A percentile compares a stretch with the other conserved stretches of the same genome.
Conservation (phyloP, 2,113 vertebrate genomes). For the Sphyrna mokarran region DNA sequence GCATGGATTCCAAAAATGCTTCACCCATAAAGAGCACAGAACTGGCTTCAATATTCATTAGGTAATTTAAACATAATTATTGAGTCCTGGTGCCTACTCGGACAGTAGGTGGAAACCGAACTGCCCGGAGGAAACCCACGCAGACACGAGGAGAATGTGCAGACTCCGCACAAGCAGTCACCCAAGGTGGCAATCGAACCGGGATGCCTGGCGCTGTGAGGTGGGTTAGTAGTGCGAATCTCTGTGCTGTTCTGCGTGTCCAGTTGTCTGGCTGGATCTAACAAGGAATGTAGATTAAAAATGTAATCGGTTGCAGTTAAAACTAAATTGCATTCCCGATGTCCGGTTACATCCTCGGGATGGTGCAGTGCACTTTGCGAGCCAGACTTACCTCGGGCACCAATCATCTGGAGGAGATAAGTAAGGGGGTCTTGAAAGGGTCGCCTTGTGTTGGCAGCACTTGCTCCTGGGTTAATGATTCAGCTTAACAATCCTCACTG, state of each 20-base stretch:
- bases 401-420: background rate
- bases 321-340: background rate
- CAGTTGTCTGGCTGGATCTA: background rate
- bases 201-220: too few relatives aligned
- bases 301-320: background rate
- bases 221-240: too few relatives aligned
- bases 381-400: background rate
- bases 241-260: background rate
- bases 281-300: background rate
- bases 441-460: too few relatives aligned
- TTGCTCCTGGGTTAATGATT: too few relatives aligned
- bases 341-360: too few relatives aligned
- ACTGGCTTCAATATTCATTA: too few relatives aligned
- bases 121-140: background rate
- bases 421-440: background rate
- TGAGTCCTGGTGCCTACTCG: too few relatives aligned
- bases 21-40: background rate
- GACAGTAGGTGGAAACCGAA: background rate
- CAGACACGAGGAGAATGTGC: background rate
- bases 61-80: too few relatives aligned
- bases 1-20: background rate
- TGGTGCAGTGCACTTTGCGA: background rate
- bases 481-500: too few relatives aligned
- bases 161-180: too few relatives aligned
- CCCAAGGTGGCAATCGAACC: too few relatives aligned